Evolutionary conservation across 2,113 vertebrate genomes (phyloP), one percentile per base, ranked within the genome.

Genomic region (Myotis yumanensis): DNA sequence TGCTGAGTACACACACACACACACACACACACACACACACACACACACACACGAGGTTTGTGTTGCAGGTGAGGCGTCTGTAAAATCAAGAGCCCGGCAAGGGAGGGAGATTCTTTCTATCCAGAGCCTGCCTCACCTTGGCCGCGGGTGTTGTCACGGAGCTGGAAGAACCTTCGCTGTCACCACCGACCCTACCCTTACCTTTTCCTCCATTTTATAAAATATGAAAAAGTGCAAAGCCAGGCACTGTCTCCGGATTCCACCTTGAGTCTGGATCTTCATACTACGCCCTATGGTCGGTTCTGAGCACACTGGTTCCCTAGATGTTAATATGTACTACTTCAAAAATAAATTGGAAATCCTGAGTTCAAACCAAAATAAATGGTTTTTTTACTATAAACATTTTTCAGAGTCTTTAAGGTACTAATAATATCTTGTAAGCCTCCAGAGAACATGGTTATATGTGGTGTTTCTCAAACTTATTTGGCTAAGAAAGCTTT

Each of bases 311-410:
- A 25, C 32, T 59, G 6, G 37, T 5, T 81, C 22, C 52, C 35
- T 66, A 30, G 23, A 46, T 89, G 40, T 81, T 90, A 79, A 73
- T 40, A 59, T 62, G 48, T 54, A 52, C 2, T 64, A 62, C 59
- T 59, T 71, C 59, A 16, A 72, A 83, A 86, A 72, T 16, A 11
- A 30, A 32, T 17, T 10, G 37, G 30, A 46, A 86, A 81, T 90
- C 62, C 30, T 52, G 59, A 95, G 7, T 95, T 88, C 76, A 89
- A 90, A 82, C 4, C 11, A 68, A 83, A 89, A 90, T 59, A 75
- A 59, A 72, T 77, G 75, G 1, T 7, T 72, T 90, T 88, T 89
- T 75, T 66, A 37, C 48, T 75, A 7, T n/a, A 62, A 76, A 80
- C 43, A 59, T 9, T 68, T 85, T 81, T 62, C 57, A 77, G 52